Conservation (phyloP, 2,888 invertebrate genomes). For the Trissolcus japonicus region DNA sequence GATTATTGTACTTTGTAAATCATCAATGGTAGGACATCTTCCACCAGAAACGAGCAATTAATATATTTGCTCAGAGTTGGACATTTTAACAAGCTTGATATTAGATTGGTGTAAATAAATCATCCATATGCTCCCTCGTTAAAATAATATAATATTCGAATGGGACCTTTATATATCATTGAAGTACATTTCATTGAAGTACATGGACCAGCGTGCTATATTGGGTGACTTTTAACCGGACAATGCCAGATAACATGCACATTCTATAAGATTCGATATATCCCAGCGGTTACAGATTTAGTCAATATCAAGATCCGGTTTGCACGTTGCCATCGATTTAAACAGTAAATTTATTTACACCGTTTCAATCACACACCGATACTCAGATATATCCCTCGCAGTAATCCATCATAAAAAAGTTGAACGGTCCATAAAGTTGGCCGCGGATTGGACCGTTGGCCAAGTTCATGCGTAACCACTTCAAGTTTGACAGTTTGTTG, state of each 20-base stretch:
- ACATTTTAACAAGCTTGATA: neutral
- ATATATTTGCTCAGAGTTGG: neutral
- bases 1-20: no score
- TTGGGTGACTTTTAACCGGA: neutral
- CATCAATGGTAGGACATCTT: no score
- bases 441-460: no score
- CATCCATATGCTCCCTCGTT: neutral
- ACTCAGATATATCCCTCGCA: neutral
- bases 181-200: neutral
- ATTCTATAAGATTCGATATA: neutral
- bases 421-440: no score
- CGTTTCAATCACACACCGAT: neutral
- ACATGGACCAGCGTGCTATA: neutral
- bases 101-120: neutral
- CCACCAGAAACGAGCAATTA: no score
- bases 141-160: neutral
- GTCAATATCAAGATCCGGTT: slow-evolving; percentile 1
- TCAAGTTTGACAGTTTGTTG: no score
- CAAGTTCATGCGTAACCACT: no score
- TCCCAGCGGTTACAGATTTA: neutral
- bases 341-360: neutral
- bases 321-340: neutral
- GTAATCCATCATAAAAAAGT: no score
- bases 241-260: neutral
- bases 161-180: neutral